These are phyloP conservation scores for Lithophane leautieri DNA, from an alignment of 2,888 invertebrate genomes.

Conservation along the genomic window DNA sequence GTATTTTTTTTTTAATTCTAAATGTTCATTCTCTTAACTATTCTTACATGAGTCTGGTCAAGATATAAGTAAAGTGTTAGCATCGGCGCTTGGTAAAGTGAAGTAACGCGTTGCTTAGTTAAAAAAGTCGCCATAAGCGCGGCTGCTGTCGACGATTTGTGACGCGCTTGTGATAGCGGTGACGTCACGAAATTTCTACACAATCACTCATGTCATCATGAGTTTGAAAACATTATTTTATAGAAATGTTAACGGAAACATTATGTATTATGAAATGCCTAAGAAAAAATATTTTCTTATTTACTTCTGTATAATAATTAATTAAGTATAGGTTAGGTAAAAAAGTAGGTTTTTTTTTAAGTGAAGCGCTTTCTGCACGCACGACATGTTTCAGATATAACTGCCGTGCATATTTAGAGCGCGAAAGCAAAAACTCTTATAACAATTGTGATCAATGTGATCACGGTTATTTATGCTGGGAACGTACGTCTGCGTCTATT, in stretches of 20 bases:
- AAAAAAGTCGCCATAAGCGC: not conserved
- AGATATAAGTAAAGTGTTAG: not conserved
- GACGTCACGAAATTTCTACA: not conserved
- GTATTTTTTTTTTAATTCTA: not conserved
- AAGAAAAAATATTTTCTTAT: not conserved
- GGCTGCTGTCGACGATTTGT: too few species aligned
- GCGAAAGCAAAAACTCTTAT: slow-evolving; percentile 1
- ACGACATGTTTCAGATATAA: slow-evolving; percentile 8
- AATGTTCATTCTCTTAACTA: not conserved
- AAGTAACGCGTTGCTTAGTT: not conserved
- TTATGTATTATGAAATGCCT: not conserved
- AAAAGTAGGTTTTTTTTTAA: not conserved
- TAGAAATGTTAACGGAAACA: not conserved
- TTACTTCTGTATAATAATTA: not conserved
- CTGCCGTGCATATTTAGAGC: not conserved
- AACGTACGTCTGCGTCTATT: not conserved
- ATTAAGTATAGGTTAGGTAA: not conserved
- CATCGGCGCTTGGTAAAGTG: not conserved
- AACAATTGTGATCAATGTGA: not conserved
- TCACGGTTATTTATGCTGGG: not conserved
- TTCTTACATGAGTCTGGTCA: not conserved
- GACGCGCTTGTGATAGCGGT: not conserved
- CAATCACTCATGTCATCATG: not conserved
- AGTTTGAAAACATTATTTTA: not conserved
- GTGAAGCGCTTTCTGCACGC: not conserved